Percentiles rank a stretch among this genome's conserved stretches.
phyloP scores from a whole-genome alignment of 2,888 invertebrate genomes.

The Lasioglossum lativentre region DNA sequence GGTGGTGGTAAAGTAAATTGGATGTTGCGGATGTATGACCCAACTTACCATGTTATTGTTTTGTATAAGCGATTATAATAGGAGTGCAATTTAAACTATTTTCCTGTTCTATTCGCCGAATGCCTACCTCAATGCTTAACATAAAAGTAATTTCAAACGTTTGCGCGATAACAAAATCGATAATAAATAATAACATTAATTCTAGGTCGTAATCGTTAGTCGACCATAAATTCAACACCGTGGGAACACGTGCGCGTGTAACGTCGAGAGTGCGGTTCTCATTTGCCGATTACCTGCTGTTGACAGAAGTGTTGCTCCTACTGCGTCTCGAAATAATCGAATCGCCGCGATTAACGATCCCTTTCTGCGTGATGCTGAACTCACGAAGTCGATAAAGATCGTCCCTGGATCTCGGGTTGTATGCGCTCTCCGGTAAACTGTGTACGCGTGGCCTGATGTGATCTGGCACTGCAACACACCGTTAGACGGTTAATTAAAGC shows the following conservation, averaged over 20 bases:
- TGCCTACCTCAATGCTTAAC: too few relatives aligned
- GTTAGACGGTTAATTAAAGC: conserved; percentile 53
- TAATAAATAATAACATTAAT: neutral
- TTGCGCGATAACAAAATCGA: too few relatives aligned
- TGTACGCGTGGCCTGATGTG: conserved; percentile 93
- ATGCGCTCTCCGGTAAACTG: conserved; percentile 93
- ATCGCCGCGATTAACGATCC: conserved; percentile 95
- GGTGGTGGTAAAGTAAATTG: neutral
- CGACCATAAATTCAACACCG: neutral
- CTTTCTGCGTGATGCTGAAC: conserved; percentile 95
- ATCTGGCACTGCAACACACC: conserved; percentile 89
- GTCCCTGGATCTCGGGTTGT: conserved; percentile 93
- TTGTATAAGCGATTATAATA: neutral
- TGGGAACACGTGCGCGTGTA: neutral
- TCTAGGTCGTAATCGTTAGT: neutral
- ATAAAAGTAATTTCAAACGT: too few relatives aligned
- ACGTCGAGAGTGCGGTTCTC: neutral
- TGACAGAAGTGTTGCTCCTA: conserved; percentile 94
- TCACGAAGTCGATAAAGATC: conserved; percentile 93
- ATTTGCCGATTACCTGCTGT: conserved; percentile 87
- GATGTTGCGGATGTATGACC: neutral
- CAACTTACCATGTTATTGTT: neutral
- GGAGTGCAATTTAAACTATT: neutral
- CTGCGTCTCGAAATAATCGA: conserved; percentile 94
- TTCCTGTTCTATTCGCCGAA: too few relatives aligned